phyloP scores from a whole-genome alignment of 2,888 invertebrate species.

The Pilophorus perplexus region DNA sequence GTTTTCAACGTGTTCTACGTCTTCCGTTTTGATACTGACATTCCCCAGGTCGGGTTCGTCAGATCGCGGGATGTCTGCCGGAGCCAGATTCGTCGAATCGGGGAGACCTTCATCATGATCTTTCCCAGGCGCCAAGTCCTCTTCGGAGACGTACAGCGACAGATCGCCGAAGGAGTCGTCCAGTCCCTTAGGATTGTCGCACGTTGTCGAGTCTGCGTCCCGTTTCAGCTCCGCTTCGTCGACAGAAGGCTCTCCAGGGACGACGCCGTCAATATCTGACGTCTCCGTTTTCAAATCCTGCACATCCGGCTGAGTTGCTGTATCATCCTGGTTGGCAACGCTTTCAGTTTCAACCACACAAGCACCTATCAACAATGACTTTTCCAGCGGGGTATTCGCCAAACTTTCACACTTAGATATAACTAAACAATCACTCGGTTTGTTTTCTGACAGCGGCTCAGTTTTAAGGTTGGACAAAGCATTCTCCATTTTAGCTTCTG shows the following conservation, averaged over 20 bases:
- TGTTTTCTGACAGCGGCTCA: no score
- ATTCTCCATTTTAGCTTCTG: no score
- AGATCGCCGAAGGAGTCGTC: conserved; percentile 34
- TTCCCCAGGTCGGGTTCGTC: background rate
- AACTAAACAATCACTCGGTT: background rate
- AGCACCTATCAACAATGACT: background rate
- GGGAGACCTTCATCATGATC: conserved; percentile 33
- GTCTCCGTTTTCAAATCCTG: no score
- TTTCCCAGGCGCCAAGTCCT: conserved; percentile 18
- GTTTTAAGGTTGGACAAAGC: no score
- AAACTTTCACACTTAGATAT: background rate
- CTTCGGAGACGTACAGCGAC: conserved; percentile 24
- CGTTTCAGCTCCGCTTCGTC: background rate
- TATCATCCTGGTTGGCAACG: background rate
- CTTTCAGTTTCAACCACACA: background rate
- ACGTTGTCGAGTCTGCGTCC: conserved; percentile 36
- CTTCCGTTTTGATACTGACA: background rate
- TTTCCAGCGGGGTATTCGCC: background rate
- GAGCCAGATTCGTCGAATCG: conserved; percentile 25
- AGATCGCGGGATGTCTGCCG: background rate
- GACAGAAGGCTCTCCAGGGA: background rate
- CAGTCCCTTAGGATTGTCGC: conserved; percentile 21
- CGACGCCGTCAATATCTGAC: background rate
- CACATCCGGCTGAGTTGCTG: background rate
- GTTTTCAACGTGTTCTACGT: conserved; percentile 49